phyloP scores from a whole-genome alignment of 2,888 invertebrate genomes.

The Drosophila lacicola region DNA sequence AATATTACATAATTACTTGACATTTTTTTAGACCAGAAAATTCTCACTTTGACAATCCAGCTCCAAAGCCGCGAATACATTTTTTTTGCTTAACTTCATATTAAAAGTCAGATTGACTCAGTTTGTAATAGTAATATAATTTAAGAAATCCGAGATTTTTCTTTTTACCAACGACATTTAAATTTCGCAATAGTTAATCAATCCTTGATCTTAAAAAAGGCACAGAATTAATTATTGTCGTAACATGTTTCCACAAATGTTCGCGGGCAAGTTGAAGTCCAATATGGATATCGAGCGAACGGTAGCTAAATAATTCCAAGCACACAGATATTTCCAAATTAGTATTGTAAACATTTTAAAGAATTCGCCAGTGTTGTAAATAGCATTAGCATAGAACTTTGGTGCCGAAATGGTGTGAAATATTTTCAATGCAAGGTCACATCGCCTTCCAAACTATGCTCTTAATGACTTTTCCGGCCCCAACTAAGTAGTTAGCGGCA shows the following conservation, averaged over 20 bases:
- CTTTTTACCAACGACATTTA: not conserved
- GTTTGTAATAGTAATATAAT: too few species aligned
- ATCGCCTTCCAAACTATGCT: slow-evolving; percentile 33
- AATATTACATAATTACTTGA: too few species aligned
- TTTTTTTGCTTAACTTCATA: too few species aligned
- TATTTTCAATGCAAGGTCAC: slow-evolving; percentile 43
- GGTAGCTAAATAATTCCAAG: slow-evolving; percentile 13
- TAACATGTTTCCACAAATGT: slow-evolving; percentile 35
- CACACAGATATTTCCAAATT: slow-evolving; percentile 39
- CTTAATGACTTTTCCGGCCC: slow-evolving; percentile 50
- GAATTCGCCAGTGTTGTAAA: slow-evolving; percentile 39
- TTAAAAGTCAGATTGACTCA: too few species aligned
- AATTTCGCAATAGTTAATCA: not conserved
- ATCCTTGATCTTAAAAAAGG: slow-evolving; percentile 1
- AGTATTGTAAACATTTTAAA: slow-evolving; percentile 29
- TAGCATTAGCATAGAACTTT: slow-evolving; percentile 59
- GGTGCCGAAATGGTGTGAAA: slow-evolving; percentile 58
- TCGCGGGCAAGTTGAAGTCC: slow-evolving; percentile 29
- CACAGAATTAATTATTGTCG: not conserved
- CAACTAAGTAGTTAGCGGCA: slow-evolving; percentile 19
- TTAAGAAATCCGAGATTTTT: too few species aligned
- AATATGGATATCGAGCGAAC: slow-evolving; percentile 15
- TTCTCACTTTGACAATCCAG: too few species aligned
- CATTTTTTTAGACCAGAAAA: too few species aligned
- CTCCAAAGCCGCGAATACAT: too few species aligned